Evolutionary conservation across 1,140 invertebrate genomes (phyloP).

Genomic region (Bombus sibiricus): DNA sequence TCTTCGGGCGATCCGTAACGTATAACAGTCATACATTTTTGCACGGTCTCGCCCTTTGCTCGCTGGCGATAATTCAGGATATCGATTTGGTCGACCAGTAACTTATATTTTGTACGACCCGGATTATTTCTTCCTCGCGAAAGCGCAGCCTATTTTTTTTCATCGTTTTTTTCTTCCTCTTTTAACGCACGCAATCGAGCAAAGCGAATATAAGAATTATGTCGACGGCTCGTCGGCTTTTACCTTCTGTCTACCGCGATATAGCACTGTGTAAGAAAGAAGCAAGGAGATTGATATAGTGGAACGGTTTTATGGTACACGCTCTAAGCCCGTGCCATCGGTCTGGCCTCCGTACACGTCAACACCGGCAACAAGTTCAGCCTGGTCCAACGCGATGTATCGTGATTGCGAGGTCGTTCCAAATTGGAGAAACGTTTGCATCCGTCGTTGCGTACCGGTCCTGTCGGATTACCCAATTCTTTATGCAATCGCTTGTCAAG

Average conservation of each 20-base stretch:
- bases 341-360: conserved; percentile 40
- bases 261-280: conserved; percentile 47
- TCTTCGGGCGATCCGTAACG: conserved; percentile 34
- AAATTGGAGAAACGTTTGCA: conserved; percentile 54
- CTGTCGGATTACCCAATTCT: conserved; percentile 64
- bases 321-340: conserved; percentile 63
- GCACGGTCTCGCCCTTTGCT: not conserved
- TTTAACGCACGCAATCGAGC: not conserved
- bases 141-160: conserved; percentile 13
- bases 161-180: not conserved
- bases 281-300: conserved; percentile 68
- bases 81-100: conserved; percentile 31
- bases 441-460: conserved; percentile 45
- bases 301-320: conserved; percentile 66
- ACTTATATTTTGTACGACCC: conserved; percentile 25
- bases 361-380: conserved; percentile 35
- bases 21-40: conserved; percentile 22
- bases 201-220: conserved; percentile 38
- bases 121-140: conserved; percentile 32
- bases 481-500: conserved; percentile 63
- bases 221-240: conserved; percentile 23
- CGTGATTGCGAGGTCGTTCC: conserved; percentile 51
- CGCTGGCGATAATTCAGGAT: conserved; percentile 19
- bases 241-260: conserved; percentile 32
- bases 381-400: conserved; percentile 54